Conservation (phyloP, 2,888 invertebrate species). For the Brenthis daphne region DNA sequence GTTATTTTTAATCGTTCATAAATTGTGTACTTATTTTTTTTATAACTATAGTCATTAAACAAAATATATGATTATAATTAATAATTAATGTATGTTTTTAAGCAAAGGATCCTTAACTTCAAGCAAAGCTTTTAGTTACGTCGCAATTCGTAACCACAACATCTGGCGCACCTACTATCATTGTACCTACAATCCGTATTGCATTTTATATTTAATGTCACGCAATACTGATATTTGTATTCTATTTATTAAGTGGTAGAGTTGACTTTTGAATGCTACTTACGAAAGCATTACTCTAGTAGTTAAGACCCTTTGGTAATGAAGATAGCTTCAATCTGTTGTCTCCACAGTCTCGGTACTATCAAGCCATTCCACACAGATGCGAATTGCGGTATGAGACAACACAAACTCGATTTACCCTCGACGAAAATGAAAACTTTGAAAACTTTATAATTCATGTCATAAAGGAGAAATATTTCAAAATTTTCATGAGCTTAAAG, state of each 20-base stretch:
- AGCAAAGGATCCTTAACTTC: conserved; percentile 57
- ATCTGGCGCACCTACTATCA: conserved; percentile 68
- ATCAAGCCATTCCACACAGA: conserved; percentile 73
- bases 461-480: conserved; percentile 36
- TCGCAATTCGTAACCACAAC: conserved; percentile 76
- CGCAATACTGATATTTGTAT: conserved; percentile 43
- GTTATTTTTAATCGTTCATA: too few species aligned
- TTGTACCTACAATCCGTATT: conserved; percentile 60
- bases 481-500: conserved; percentile 26
- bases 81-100: conserved; percentile 24
- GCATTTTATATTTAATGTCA: conserved; percentile 65
- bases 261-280: conserved; percentile 44
- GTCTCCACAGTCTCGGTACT: conserved; percentile 67
- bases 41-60: neutral
- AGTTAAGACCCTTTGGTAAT: conserved; percentile 57
- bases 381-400: conserved; percentile 63
- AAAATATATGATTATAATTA: neutral
- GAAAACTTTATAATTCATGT: conserved; percentile 42
- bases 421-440: conserved; percentile 64
- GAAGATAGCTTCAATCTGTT: conserved; percentile 71
- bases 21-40: neutral
- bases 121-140: conserved; percentile 71
- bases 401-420: conserved; percentile 69
- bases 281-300: conserved; percentile 46
- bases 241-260: conserved; percentile 41